These are phyloP conservation scores for Lacanobia wlatinum DNA, from an alignment of 2,888 invertebrate species.

Conservation along the genomic window DNA sequence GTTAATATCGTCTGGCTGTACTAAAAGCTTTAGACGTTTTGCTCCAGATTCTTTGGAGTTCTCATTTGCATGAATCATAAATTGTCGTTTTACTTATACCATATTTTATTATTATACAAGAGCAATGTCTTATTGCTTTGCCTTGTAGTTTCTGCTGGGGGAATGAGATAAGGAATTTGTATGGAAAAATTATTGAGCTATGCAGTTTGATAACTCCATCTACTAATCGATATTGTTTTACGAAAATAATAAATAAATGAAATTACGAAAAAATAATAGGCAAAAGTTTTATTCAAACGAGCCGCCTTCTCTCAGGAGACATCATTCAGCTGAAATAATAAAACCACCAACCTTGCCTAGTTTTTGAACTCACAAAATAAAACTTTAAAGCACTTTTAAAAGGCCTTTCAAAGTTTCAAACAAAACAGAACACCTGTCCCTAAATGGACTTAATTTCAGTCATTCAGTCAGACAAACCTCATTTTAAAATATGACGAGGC, in stretches of 20 bases:
- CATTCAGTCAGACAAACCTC: constrained; percentile 29
- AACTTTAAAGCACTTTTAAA: constrained; percentile 9
- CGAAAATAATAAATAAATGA: too few species aligned
- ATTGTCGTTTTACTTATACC: constrained; percentile 16
- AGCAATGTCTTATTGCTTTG: constrained; percentile 1
- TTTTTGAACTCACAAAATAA: constrained; percentile 23
- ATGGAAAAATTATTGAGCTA: neutral
- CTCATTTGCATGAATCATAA: constrained; percentile 43
- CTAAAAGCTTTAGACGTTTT: constrained; percentile 36
- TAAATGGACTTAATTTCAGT: constrained; percentile 45
- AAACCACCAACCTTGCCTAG: neutral
- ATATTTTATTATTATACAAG: constrained; percentile 13
- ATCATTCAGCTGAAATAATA: neutral
- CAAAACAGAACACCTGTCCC: constrained; percentile 42
- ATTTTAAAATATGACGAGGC: constrained; percentile 33
- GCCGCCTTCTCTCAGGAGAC: neutral
- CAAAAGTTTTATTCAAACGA: neutral
- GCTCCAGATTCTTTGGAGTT: constrained; percentile 26
- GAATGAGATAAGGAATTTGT: neutral
- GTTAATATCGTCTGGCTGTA: constrained; percentile 34
- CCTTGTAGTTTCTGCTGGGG: neutral
- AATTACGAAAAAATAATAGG: too few species aligned
- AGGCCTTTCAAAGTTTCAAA: constrained; percentile 20
- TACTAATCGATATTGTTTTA: too few species aligned
- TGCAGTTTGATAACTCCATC: neutral